Evolutionary conservation across 2,888 invertebrate species (phyloP).

Genomic region (Parnassius mnemosyne): DNA sequence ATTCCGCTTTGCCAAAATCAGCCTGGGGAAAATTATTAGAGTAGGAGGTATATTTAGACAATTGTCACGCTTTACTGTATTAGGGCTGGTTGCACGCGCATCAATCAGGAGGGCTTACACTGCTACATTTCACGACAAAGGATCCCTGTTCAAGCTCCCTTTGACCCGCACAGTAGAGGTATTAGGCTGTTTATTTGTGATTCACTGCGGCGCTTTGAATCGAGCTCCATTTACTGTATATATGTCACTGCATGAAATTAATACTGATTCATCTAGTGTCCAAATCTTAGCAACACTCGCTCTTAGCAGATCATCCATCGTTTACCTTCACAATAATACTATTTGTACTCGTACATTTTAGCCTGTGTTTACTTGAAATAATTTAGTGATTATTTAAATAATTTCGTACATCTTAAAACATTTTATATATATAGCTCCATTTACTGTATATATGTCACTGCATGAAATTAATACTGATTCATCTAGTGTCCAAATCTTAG

Average conservation of each 20-base stretch:
- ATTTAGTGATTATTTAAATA: too few relatives aligned
- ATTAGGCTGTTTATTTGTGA: constrained; percentile 21
- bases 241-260: neutral
- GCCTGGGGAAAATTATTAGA: constrained; percentile 1
- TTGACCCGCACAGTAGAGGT: constrained; percentile 20
- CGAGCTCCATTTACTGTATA: neutral
- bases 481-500: too few relatives aligned
- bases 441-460: neutral
- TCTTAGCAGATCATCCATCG: too few relatives aligned
- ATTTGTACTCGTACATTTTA: too few relatives aligned
- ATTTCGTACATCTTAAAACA: too few relatives aligned
- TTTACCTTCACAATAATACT: neutral
- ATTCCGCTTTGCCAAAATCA: too few relatives aligned
- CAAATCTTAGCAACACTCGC: too few relatives aligned
- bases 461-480: neutral
- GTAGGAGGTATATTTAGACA: constrained; percentile 5
- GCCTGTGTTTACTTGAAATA: too few relatives aligned
- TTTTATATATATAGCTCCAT: neutral
- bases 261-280: too few relatives aligned
- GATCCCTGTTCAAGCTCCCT: constrained; percentile 13
- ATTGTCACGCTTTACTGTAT: constrained; percentile 12
- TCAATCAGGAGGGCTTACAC: constrained; percentile 23
- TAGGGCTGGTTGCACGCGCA: constrained; percentile 19
- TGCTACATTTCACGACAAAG: constrained; percentile 8
- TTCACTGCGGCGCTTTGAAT: constrained; percentile 1